Evolutionary conservation across 2,888 invertebrate genomes (phyloP).

Genomic region (Xiphydria camelus): DNA sequence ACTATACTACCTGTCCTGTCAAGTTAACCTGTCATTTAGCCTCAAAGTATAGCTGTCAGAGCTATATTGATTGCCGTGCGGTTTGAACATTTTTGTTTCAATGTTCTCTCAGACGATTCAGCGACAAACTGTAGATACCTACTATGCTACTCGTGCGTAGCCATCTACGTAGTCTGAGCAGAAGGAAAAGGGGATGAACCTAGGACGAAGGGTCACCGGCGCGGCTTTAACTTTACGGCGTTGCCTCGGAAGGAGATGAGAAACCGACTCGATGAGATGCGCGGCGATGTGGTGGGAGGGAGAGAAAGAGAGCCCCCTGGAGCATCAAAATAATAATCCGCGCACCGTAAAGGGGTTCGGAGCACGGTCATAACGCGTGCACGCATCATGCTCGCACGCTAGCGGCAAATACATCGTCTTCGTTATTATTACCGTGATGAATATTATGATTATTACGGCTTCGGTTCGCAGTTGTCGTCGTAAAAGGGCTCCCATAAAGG

Average conservation of each 20-base stretch:
- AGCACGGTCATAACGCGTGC: slow-evolving; percentile 38
- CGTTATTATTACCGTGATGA: slow-evolving; percentile 33
- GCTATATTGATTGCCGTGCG: no score
- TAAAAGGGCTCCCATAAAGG: slow-evolving; percentile 37
- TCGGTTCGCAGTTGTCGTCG: slow-evolving; percentile 33
- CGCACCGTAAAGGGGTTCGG: slow-evolving; percentile 36
- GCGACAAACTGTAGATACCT: no score
- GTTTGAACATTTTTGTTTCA: no score
- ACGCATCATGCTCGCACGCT: slow-evolving; percentile 30
- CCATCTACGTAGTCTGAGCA: no score
- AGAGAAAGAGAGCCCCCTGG: slow-evolving; percentile 22
- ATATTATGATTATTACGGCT: slow-evolving; percentile 47
- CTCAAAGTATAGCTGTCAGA: no score
- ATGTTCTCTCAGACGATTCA: no score
- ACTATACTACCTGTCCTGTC: no score
- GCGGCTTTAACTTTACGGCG: slow-evolving; percentile 18
- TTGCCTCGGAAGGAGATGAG: slow-evolving; percentile 23
- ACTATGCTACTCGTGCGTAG: no score
- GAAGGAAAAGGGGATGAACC: no score
- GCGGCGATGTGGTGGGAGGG: no score
- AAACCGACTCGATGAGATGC: slow-evolving; percentile 10
- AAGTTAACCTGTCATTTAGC: no score
- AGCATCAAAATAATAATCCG: slow-evolving; percentile 48
- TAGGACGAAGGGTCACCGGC: slow-evolving; percentile 1
- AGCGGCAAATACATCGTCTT: slow-evolving; percentile 17